Percentiles rank a stretch among this genome's conserved stretches.
Conservation (phyloP, 1,140 invertebrate species). For the Chionoecetes opilio region DNA sequence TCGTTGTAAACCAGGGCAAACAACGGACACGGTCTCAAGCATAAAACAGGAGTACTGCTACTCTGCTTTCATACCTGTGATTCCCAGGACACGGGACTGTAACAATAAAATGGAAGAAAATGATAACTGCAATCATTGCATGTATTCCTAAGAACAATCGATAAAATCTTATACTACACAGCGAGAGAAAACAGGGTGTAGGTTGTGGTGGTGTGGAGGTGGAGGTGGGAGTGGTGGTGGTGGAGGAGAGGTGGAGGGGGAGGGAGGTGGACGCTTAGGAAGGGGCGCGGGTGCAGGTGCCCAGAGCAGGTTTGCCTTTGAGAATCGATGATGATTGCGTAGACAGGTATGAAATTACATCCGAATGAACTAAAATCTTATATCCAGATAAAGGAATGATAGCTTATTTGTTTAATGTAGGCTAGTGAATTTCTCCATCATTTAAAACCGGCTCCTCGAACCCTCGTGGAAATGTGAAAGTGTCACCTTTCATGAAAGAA, state of each 20-base stretch:
- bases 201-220: not conserved
- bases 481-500: conserved; percentile 37
- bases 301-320: not conserved
- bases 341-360: not conserved
- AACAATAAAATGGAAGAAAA: not conserved
- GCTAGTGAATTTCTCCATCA: not conserved
- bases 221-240: not conserved
- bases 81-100: not conserved
- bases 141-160: not conserved
- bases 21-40: not conserved
- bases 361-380: not conserved
- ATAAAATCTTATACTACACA: not conserved
- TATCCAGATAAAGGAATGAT: not conserved
- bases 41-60: not conserved
- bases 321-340: not conserved
- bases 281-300: too few relatives aligned
- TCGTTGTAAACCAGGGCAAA: not conserved
- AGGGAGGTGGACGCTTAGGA: not conserved
- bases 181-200: not conserved
- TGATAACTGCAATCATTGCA: not conserved
- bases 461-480: conserved; percentile 46
- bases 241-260: not conserved
- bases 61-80: not conserved
- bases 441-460: not conserved
- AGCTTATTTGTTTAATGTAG: not conserved